phyloP scores from a whole-genome alignment of 2,888 invertebrate genomes.

The Hoplodrina blanda region DNA sequence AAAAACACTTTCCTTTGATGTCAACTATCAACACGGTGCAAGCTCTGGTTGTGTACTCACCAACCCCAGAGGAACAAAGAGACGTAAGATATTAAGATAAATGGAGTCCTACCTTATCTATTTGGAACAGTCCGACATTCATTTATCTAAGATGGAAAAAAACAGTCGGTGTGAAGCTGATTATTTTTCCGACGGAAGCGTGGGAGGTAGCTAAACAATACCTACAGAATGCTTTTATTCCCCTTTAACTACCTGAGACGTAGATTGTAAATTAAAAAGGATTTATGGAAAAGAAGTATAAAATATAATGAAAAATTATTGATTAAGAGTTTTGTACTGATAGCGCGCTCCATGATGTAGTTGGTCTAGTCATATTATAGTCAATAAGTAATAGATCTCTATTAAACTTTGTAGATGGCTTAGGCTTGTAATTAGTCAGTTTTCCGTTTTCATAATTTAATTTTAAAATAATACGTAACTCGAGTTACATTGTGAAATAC shows the following conservation, averaged over 20 bases:
- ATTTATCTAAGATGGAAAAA: slow-evolving; percentile 46
- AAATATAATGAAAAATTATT: neutral
- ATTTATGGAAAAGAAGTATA: neutral
- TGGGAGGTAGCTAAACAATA: slow-evolving; percentile 10
- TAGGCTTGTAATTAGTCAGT: neutral
- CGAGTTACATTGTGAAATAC: too few species aligned
- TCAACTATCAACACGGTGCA: neutral
- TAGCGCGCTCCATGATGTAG: too few species aligned
- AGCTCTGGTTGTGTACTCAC: neutral
- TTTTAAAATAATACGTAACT: neutral
- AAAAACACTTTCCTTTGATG: neutral
- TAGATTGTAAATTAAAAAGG: slow-evolving; percentile 11
- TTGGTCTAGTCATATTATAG: neutral
- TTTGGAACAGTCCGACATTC: slow-evolving; percentile 35
- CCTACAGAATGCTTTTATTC: slow-evolving; percentile 8
- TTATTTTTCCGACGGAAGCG: slow-evolving; percentile 24
- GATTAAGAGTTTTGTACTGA: neutral
- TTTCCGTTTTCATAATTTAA: neutral
- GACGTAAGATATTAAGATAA: slow-evolving; percentile 48
- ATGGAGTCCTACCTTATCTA: slow-evolving; percentile 46
- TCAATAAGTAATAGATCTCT: neutral
- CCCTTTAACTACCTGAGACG: neutral
- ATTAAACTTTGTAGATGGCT: neutral
- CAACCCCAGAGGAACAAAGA: slow-evolving; percentile 17
- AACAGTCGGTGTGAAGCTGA: slow-evolving; percentile 22